Conservation (phyloP, 2,888 invertebrate species). For the Panopea generosa region DNA sequence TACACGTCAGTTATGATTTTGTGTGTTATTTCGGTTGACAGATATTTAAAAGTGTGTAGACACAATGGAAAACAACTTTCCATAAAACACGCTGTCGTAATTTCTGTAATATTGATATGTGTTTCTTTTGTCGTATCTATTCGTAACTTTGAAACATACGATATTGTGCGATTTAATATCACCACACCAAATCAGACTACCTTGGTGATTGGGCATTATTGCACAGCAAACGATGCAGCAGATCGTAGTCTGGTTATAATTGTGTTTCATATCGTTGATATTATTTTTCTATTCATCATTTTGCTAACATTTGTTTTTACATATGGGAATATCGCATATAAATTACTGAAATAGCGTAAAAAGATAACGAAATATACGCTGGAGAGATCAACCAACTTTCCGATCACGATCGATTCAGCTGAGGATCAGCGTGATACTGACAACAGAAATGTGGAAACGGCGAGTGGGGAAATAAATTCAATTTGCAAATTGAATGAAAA, state of each 20-base stretch:
- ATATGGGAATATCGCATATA: constrained; percentile 33
- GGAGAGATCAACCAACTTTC: no score
- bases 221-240: constrained; percentile 30
- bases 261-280: constrained; percentile 31
- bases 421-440: no score
- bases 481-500: background rate
- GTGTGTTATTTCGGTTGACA: constrained; percentile 43
- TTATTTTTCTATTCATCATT: background rate
- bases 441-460: background rate
- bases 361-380: no score
- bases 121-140: constrained; percentile 28
- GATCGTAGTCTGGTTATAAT: constrained; percentile 19
- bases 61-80: constrained; percentile 35
- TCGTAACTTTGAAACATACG: constrained; percentile 40
- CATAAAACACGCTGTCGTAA: constrained; percentile 12
- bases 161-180: constrained; percentile 17
- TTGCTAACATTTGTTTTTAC: constrained; percentile 34
- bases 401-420: no score
- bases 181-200: background rate
- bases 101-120: constrained; percentile 1
- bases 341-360: constrained; percentile 22
- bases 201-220: constrained; percentile 32
- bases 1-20: constrained; percentile 38
- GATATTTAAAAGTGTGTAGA: constrained; percentile 42
- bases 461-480: background rate